phyloP scores from a whole-genome alignment of 2,888 invertebrate species.

The Caenorhabditis auriculariae region DNA sequence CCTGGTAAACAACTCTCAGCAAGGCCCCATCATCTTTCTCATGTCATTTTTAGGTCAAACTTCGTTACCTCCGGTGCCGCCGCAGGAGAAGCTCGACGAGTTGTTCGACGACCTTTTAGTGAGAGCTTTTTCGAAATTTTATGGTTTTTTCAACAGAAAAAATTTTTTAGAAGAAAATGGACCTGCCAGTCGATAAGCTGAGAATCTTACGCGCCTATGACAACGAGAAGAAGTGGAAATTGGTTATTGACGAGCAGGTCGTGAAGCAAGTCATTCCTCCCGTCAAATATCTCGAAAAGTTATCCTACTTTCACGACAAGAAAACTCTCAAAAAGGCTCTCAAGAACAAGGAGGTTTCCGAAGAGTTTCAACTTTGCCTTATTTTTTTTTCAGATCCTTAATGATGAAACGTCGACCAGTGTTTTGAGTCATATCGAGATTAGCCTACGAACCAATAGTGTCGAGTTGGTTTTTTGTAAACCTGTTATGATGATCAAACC shows the following conservation, averaged over 20 bases:
- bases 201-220: conserved; percentile 92
- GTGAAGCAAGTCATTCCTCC: conserved; percentile 68
- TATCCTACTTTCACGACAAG: conserved; percentile 85
- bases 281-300: conserved; percentile 89
- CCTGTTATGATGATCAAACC: background rate
- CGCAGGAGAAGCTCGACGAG: conserved; percentile 36
- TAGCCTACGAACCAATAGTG: conserved; percentile 95
- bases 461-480: conserved; percentile 77
- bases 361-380: conserved; percentile 77
- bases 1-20: too few species aligned
- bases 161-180: conserved; percentile 82
- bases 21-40: too few species aligned
- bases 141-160: background rate
- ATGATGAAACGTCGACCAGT: conserved; percentile 86
- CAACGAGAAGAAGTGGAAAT: conserved; percentile 98
- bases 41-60: too few species aligned
- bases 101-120: conserved; percentile 58
- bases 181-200: conserved; percentile 96
- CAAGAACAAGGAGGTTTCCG: conserved; percentile 41
- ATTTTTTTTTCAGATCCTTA: conserved; percentile 58
- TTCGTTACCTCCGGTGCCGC: conserved; percentile 33
- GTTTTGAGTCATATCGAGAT: conserved; percentile 97
- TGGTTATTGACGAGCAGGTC: conserved; percentile 87
- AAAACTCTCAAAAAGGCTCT: conserved; percentile 68
- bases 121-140: conserved; percentile 4